Evolutionary conservation across 1,140 invertebrate genomes (phyloP).

Genomic region (Goniozus legneri): DNA sequence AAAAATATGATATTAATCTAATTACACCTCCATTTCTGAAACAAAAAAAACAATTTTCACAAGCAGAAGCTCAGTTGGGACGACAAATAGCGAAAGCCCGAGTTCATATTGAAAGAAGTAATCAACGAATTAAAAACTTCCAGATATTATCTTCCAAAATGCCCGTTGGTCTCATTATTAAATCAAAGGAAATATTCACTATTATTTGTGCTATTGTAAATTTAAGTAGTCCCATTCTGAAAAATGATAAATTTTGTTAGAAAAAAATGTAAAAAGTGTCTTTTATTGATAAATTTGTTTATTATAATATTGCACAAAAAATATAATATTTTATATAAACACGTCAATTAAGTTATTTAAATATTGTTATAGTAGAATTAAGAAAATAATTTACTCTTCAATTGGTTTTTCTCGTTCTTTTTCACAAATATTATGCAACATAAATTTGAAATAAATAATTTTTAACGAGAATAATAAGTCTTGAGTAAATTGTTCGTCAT

Average conservation of each 20-base stretch:
- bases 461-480: not conserved
- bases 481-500: constrained; percentile 1
- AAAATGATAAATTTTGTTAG: constrained; percentile 1
- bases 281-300: not conserved
- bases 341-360: no score
- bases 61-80: not conserved
- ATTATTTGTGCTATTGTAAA: constrained; percentile 3
- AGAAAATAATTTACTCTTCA: not conserved
- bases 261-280: not conserved
- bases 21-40: constrained; percentile 9
- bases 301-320: not conserved
- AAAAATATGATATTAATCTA: not conserved
- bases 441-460: constrained; percentile 1
- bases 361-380: no score
- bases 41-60: constrained; percentile 4
- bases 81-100: constrained; percentile 21
- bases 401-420: not conserved
- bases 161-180: not conserved
- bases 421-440: constrained; percentile 3
- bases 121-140: constrained; percentile 30
- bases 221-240: constrained; percentile 2
- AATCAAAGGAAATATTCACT: constrained; percentile 8
- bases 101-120: constrained; percentile 15
- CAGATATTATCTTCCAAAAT: constrained; percentile 19
- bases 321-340: not conserved